phyloP scores from a whole-genome alignment of 2,113 vertebrate genomes.

The Tiliqua scincoides region DNA sequence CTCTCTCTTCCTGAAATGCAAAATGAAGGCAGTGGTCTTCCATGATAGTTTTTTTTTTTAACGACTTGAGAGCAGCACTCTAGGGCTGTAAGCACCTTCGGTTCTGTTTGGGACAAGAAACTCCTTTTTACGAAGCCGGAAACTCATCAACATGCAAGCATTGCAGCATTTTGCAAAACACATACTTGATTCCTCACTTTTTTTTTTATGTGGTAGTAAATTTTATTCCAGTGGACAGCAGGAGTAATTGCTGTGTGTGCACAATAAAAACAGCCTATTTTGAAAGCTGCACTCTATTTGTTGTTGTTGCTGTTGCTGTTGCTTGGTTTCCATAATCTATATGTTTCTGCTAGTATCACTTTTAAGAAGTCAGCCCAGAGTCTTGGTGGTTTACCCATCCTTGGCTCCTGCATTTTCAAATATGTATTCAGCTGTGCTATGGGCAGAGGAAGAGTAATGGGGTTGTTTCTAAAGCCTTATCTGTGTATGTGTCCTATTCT shows the following conservation, averaged over 20 bases:
- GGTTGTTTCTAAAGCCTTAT: conserved; percentile 1
- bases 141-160: background rate
- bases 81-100: background rate
- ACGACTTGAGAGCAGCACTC: background rate
- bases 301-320: background rate
- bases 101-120: background rate
- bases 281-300: background rate
- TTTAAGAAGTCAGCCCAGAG: background rate
- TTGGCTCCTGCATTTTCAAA: conserved; percentile 9
- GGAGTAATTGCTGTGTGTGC: background rate
- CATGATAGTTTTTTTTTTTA: background rate
- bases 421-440: conserved; percentile 9
- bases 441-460: conserved; percentile 15
- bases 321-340: background rate
- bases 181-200: background rate
- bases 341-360: background rate
- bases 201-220: background rate
- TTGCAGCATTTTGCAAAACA: background rate
- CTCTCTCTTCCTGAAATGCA: background rate
- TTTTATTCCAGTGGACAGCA: background rate
- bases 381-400: background rate
- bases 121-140: background rate
- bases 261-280: conserved; percentile 1
- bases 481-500: conserved; percentile 17
- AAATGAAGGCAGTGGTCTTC: background rate